Evolutionary conservation across 2,888 invertebrate genomes (phyloP), one percentile per base, ranked within the genome.

Genomic region (Oxyscelio sp.): DNA sequence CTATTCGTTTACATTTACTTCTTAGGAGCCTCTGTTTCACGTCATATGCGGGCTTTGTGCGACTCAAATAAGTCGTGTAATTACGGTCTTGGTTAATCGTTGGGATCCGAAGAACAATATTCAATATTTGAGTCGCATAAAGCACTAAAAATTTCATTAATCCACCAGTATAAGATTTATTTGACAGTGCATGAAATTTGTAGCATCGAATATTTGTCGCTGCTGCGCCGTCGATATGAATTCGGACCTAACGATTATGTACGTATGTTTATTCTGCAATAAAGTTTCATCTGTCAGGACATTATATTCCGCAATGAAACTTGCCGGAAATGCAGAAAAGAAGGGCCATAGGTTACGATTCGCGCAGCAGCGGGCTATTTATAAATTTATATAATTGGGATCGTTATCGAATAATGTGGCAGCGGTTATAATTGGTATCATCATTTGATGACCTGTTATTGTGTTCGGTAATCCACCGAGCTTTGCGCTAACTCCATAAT

Each of bases 401-500:
- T 81, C 82, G 83, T 81, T 83, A 78, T 75, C 82, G 81, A 79
- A 84, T 85, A 82, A 87, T 79, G 68, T 74, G 70, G 77, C 65
- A 43, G 79, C 38, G 61, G 71, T 66, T 70, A 77, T 80, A 83
- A 82, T 85, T 75, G 81, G 84, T 80, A 84, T 81, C 88, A 70
- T 86, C 86, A 81, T 85, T 86, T 86, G 85, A 87, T 87, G 86
- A 88, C 86, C 86, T 81, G 82, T 68, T 81, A 81, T 81, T 83
- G 82, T 79, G 70, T 61, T 79, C 79, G 80, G 86, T 90, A 90
- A 91, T 91, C 91, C 90, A 70, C 77, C 87, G 89, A 90, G 90
- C 90, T 90, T 90, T 90, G 81, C 90, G 89, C 89, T 90, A 90
- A 91, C 91, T 91, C 86, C 74, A 86, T 89, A 91, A 91, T 89